Percentiles rank a stretch among this genome's conserved stretches.
Conservation (phyloP, 2,113 vertebrate genomes). For the Pelmatolapia mariae region DNA sequence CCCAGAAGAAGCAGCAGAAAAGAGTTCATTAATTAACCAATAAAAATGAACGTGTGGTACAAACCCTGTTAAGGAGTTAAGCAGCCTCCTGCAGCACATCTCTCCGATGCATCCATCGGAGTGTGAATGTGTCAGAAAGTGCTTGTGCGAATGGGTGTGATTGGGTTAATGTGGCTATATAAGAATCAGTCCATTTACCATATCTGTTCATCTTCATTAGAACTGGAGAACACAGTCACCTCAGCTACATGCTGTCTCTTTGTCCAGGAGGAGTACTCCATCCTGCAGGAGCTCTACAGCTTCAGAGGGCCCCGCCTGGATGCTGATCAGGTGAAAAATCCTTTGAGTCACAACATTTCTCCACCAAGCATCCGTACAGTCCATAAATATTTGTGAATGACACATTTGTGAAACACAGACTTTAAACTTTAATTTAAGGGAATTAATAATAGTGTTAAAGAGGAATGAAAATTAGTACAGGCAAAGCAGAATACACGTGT, state of each 20-base stretch:
- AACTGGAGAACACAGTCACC: neutral
- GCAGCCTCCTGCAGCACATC: neutral
- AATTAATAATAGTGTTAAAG: neutral
- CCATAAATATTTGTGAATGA: neutral
- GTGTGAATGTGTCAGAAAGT: neutral
- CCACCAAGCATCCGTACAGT: neutral
- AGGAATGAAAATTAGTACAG: neutral
- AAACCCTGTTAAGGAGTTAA: neutral
- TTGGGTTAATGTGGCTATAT: accelerated
- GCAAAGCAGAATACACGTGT: neutral
- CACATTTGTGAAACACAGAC: neutral
- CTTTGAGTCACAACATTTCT: neutral
- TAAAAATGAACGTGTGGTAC: neutral
- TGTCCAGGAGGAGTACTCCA: slow-evolving; percentile 82
- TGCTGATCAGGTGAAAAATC: slow-evolving; percentile 69
- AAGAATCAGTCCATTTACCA: neutral
- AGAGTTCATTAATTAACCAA: neutral
- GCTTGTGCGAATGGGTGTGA: accelerated
- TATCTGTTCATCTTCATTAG: neutral
- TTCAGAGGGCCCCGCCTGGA: slow-evolving; percentile 79
- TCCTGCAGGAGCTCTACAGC: slow-evolving; percentile 85
- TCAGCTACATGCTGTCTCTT: neutral
- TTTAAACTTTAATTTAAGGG: neutral
- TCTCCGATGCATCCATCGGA: accelerated
- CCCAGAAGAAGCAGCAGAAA: neutral